Conservation (phyloP, 2,888 invertebrate genomes). For the Dione juno region DNA sequence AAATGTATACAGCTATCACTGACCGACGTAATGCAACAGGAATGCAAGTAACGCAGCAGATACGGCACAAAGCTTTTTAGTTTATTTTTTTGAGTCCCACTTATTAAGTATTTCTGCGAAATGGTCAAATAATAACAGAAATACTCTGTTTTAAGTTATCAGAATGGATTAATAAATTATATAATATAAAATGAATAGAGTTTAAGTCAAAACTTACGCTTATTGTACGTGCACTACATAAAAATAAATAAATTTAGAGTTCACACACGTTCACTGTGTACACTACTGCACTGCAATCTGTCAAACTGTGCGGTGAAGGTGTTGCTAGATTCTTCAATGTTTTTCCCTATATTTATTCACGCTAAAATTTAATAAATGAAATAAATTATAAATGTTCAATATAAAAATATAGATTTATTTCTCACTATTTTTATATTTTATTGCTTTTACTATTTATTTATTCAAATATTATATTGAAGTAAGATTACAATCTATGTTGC, state of each 20-base stretch:
- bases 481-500: slow-evolving; percentile 52
- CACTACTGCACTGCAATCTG: slow-evolving; percentile 76
- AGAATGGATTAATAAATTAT: slow-evolving; percentile 42
- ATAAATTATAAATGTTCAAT: not conserved
- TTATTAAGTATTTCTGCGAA: slow-evolving; percentile 69
- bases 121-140: slow-evolving; percentile 44
- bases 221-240: slow-evolving; percentile 70
- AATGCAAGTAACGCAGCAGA: slow-evolving; percentile 69
- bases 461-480: not conserved
- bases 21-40: slow-evolving; percentile 72
- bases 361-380: not conserved
- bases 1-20: slow-evolving; percentile 58
- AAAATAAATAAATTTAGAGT: slow-evolving; percentile 66
- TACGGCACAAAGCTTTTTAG: slow-evolving; percentile 73
- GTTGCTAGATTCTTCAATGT: slow-evolving; percentile 55
- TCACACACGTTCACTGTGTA: slow-evolving; percentile 77
- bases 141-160: slow-evolving; percentile 26
- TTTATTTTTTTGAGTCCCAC: slow-evolving; percentile 64
- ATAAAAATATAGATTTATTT: not conserved
- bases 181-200: slow-evolving; percentile 48
- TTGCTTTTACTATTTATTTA: not conserved
- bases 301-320: slow-evolving; percentile 62
- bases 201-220: slow-evolving; percentile 77
- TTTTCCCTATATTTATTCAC: slow-evolving; percentile 23
- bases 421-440: not conserved